Base-by-base conservation (phyloP, 2,888 invertebrate species). In the Polyommatus iphigenia region DNA sequence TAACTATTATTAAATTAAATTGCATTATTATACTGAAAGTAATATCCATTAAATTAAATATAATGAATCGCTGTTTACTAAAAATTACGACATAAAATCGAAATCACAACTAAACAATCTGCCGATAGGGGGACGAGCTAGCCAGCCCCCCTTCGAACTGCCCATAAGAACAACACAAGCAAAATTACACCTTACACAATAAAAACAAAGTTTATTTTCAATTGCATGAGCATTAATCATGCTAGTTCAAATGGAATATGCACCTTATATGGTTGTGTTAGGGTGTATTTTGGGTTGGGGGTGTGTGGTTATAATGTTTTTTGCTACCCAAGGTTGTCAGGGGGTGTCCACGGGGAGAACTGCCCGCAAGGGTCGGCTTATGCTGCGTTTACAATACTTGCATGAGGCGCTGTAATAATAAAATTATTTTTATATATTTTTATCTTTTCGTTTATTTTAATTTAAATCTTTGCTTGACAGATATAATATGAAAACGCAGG, bases 281-380 rank as follows among this genome's bases (percentile, higher is more conserved):
- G 78, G 83, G 88, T 86, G 79, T 82, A 81, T 71, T 85, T 86
- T 87, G 1, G 79, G 82, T 36, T 32, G 18, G 71, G 50, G 72
- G n/a, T 50, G 67, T 85, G 86, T 80, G 82, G 87, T 87, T 91
- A 86, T 83, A 85, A 86, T 90, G 91, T 91, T 92, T 89, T 92
- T 90, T 88, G 87, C 83, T 86, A 83, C 82, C 82, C 82, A 81
- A 84, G 85, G 88, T 87, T 87, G 87, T 87, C 88, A 86, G 88
- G 88, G 92, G 94, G 92, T 90, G 92, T 86, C 93, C 93, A 93
- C 89, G 87, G 92, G 93, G 92, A 87, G 91, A 86, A 92, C 92
- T 92, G 93, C 86, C 93, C 94, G 92, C 91, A 93, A 91, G 92
- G 93, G 85, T 67, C 67, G 67, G 67, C 32, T 62, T 7, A 32